phyloP scores from a whole-genome alignment of 1,140 invertebrate genomes.

The Apis mellifera region DNA sequence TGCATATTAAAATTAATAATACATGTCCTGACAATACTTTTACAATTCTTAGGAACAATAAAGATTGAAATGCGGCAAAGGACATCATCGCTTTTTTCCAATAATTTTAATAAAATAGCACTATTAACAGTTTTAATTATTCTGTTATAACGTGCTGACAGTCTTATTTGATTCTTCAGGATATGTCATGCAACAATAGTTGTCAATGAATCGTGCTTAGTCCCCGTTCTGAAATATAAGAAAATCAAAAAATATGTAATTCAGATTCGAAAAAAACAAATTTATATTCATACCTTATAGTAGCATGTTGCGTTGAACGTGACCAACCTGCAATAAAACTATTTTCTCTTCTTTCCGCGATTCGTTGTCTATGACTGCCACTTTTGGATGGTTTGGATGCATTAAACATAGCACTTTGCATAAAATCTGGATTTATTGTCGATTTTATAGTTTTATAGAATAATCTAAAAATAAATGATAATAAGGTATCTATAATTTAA shows the following conservation, averaged over 20 bases:
- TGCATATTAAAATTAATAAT: slow-evolving; percentile 13
- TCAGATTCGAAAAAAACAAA: background rate
- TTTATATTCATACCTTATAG: slow-evolving; percentile 72
- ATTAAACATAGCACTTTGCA: slow-evolving; percentile 66
- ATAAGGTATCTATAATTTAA: background rate
- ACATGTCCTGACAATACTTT: slow-evolving; percentile 5
- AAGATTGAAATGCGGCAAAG: slow-evolving; percentile 2
- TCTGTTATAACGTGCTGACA: background rate
- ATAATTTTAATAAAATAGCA: background rate
- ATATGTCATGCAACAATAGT: slow-evolving; percentile 74
- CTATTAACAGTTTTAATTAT: slow-evolving; percentile 17
- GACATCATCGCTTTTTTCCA: too few species aligned
- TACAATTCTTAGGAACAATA: slow-evolving; percentile 28
- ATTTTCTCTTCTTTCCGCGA: slow-evolving; percentile 68
- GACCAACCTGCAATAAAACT: slow-evolving; percentile 78
- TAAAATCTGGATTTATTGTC: slow-evolving; percentile 75
- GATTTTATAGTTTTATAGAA: slow-evolving; percentile 72
- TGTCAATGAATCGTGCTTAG: slow-evolving; percentile 72
- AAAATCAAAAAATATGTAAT: background rate
- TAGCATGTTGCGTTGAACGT: slow-evolving; percentile 76
- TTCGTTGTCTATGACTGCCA: slow-evolving; percentile 64
- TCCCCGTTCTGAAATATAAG: slow-evolving; percentile 65
- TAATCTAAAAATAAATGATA: slow-evolving; percentile 62
- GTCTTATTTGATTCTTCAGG: slow-evolving; percentile 2
- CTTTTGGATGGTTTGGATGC: slow-evolving; percentile 59